Base-by-base conservation (phyloP, 30 jellyfish, hydroid and myxozoan species). In the Hydractinia echinata region DNA sequence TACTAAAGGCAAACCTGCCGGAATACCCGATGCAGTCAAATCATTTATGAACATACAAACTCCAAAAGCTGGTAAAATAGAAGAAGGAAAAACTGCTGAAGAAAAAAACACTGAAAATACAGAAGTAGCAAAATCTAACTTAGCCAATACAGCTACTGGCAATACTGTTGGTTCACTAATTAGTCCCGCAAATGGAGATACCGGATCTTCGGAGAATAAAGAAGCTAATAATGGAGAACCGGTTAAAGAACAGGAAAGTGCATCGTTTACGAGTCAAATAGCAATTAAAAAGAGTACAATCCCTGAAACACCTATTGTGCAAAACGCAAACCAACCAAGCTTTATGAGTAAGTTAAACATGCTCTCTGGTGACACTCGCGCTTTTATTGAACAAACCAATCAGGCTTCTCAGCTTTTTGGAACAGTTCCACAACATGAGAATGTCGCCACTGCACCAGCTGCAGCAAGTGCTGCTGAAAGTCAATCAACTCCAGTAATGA, bases 41-140 rank as follows among this genome's bases (percentile, higher is more conserved):
- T 66, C 84, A 21, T 93, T 93, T 76, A 93, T 93, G 99, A 87
- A 86, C 52, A 89, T 83, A 44, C 99, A 93, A 89, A 64, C 88
- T 15, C 69, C 94, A 19, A 74, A 60, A 81, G 86, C 60, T 44
- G 85, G 44, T 79, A 81, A 76, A 72, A 82, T 51, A 51, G 68
- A 76, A 16, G 69, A 55, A 10, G 76, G 76, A 1, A 79, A 82
- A 56, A 66, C 86, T 54, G 70, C 92, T 4, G 82, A 5, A 56
- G 71, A 67, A 54, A 82, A 77, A 55, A 87, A 82, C 20, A 84
- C 88, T n/a, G 85, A 76, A 64, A 86, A 91, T 11, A 55, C 85
- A 11, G 82, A 76, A 55, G 79, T 72, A 88, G 88, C 92, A 5
- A 78, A 82, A 81, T 73, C 88, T 8, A 86, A 91, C 1, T 73